These are phyloP conservation scores for Neostethus bicornis DNA, from an alignment of 2,797 vertebrate species.

Conservation along the genomic window DNA sequence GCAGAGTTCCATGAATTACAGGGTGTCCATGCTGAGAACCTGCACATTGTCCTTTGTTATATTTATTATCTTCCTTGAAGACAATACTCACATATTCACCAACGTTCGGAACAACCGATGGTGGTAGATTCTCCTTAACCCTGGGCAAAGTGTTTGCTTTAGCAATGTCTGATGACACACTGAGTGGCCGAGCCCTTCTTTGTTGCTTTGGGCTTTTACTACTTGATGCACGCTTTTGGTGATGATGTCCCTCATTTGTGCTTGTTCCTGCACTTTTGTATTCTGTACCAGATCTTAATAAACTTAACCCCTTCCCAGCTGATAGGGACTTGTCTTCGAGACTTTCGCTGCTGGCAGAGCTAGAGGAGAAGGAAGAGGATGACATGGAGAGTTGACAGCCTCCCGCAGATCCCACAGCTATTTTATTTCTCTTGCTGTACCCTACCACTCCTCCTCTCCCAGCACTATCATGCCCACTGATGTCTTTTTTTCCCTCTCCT, in stretches of 20 bases:
- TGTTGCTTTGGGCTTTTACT: slow-evolving; percentile 78
- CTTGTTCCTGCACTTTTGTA: slow-evolving; percentile 67
- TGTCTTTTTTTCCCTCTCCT: slow-evolving; percentile 69
- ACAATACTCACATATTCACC: slow-evolving; percentile 84
- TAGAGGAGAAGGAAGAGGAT: no score
- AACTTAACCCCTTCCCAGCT: slow-evolving; percentile 66
- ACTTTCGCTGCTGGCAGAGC: no score
- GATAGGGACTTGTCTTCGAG: slow-evolving; percentile 75
- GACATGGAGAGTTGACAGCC: no score
- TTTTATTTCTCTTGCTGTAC: slow-evolving; percentile 76
- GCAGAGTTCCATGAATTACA: slow-evolving; percentile 69
- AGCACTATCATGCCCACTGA: slow-evolving; percentile 46
- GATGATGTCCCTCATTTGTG: slow-evolving; percentile 73
- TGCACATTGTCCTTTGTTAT: slow-evolving; percentile 30
- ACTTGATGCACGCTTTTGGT: slow-evolving; percentile 72
- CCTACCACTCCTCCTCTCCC: slow-evolving; percentile 62
- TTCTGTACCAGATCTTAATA: slow-evolving; percentile 62
- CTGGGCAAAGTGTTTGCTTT: slow-evolving; percentile 84
- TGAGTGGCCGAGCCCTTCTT: slow-evolving; percentile 69
- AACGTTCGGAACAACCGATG: slow-evolving; percentile 70
- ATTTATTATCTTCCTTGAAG: slow-evolving; percentile 66
- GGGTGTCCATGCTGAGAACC: slow-evolving; percentile 55
- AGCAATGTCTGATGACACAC: slow-evolving; percentile 78
- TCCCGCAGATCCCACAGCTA: no score
- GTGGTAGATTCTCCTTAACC: slow-evolving; percentile 78